Percentiles rank a stretch among this genome's conserved stretches.
phyloP scores from a whole-genome alignment of 2,113 vertebrate genomes.

The Glaucidium brasilianum region DNA sequence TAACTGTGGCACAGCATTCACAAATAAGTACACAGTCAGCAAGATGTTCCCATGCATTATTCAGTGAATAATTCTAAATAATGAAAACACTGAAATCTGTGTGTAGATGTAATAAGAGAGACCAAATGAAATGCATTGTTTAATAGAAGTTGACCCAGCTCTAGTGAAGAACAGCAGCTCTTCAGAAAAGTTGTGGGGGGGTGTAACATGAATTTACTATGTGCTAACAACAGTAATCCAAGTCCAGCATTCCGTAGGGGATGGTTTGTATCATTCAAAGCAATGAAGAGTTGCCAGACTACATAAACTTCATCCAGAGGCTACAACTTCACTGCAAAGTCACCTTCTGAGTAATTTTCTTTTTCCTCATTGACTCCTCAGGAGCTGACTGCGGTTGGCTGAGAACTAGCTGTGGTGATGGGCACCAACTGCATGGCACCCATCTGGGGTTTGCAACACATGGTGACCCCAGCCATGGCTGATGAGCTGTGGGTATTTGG shows the following conservation, averaged over 20 bases:
- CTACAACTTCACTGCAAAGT: not conserved
- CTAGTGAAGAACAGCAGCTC: not conserved
- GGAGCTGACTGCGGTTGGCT: accelerated
- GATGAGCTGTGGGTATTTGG: not conserved
- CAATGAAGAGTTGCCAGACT: not conserved
- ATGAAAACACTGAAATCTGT: constrained; percentile 13
- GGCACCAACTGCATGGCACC: not conserved
- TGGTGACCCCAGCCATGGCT: accelerated
- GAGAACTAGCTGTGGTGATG: not conserved
- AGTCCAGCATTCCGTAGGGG: not conserved
- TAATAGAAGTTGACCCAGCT: not conserved
- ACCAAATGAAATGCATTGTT: not conserved
- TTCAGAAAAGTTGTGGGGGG: not conserved
- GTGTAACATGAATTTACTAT: not conserved
- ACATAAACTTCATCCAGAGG: not conserved
- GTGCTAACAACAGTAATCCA: not conserved
- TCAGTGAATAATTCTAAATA: constrained; percentile 39
- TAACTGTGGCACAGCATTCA: not conserved
- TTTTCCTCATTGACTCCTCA: accelerated
- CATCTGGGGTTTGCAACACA: accelerated
- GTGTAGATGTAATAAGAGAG: not conserved
- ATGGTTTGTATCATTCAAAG: not conserved
- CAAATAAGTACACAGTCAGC: not conserved
- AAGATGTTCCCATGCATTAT: constrained; percentile 32
- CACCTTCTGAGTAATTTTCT: not conserved